A percentile compares a stretch with the other conserved stretches of the same genome.
Evolutionary conservation across 2,797 vertebrate genomes (phyloP).

Genomic region (Aplochiton taeniatus): DNA sequence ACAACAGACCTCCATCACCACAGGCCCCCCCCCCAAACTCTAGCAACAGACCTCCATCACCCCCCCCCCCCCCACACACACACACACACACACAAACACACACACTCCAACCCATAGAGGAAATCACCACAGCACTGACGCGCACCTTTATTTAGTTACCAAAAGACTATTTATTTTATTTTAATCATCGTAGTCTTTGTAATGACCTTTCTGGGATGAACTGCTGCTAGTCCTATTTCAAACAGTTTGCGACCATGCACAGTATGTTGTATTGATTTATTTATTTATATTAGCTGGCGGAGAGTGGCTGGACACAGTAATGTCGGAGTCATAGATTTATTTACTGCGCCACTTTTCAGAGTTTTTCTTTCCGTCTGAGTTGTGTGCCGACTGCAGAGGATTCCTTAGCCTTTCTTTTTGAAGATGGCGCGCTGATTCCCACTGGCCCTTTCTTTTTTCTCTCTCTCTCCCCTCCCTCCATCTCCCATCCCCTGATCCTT

Average conservation of each 20-base stretch:
- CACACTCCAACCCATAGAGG: constrained; percentile 28
- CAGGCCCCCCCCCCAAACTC: not conserved
- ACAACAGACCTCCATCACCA: too few species aligned
- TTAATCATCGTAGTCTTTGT: not conserved
- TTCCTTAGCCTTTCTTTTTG: not conserved
- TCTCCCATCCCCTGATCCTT: not conserved
- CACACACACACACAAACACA: not conserved
- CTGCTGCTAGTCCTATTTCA: too few species aligned
- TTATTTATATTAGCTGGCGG: not conserved
- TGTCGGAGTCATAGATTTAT: not conserved
- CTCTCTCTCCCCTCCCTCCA: constrained; percentile 22
- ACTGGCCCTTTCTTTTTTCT: not conserved
- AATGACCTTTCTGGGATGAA: not conserved
- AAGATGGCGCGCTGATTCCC: not conserved
- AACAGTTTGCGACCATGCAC: not conserved
- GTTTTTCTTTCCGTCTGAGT: too few species aligned
- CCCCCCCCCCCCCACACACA: not conserved
- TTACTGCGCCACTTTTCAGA: too few species aligned
- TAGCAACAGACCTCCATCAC: too few species aligned
- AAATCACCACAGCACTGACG: constrained; percentile 12
- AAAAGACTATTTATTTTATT: not conserved
- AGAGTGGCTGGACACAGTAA: not conserved
- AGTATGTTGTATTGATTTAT: not conserved
- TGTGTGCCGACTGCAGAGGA: not conserved
- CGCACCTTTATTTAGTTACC: not conserved